Conservation (phyloP, 2,797 vertebrate species). For the Sebastolobus altivelis region DNA sequence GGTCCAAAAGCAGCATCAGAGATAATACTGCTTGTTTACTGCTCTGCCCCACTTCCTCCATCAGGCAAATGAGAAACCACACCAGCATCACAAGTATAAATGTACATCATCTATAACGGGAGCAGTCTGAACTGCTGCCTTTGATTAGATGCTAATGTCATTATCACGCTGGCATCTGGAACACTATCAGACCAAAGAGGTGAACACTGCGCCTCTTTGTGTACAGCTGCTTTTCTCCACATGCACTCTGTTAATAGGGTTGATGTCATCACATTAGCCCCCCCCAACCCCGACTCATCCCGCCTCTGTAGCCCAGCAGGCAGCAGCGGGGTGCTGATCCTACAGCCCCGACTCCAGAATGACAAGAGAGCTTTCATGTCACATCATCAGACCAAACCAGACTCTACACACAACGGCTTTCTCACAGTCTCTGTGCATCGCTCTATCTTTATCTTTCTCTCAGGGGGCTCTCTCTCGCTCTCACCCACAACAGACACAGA, state of each 20-base stretch:
- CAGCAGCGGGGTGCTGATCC: constrained; percentile 45
- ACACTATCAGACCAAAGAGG: constrained; percentile 18
- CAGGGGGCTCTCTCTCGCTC: constrained; percentile 9
- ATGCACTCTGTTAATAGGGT: constrained; percentile 50
- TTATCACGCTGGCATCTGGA: constrained; percentile 57
- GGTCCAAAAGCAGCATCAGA: background rate
- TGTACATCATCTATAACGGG: constrained; percentile 19
- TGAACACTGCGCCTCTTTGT: constrained; percentile 66
- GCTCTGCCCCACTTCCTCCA: constrained; percentile 6
- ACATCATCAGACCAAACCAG: constrained; percentile 49
- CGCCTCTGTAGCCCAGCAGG: constrained; percentile 49
- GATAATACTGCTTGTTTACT: constrained; percentile 17
- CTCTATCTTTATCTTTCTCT: constrained; percentile 18
- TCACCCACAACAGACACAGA: constrained; percentile 44
- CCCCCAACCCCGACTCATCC: constrained; percentile 14
- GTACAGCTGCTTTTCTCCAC: constrained; percentile 35
- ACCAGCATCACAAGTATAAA: constrained; percentile 28
- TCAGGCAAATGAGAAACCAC: constrained; percentile 48
- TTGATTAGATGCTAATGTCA: constrained; percentile 62
- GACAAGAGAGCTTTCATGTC: constrained; percentile 39
- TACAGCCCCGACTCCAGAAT: constrained; percentile 14
- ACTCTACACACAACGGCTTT: background rate
- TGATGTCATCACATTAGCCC: constrained; percentile 67
- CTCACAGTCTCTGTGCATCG: background rate
- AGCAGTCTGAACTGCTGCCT: constrained; percentile 47